Conservation (phyloP, 2,888 invertebrate species). For the Scrobipalpa costella region DNA sequence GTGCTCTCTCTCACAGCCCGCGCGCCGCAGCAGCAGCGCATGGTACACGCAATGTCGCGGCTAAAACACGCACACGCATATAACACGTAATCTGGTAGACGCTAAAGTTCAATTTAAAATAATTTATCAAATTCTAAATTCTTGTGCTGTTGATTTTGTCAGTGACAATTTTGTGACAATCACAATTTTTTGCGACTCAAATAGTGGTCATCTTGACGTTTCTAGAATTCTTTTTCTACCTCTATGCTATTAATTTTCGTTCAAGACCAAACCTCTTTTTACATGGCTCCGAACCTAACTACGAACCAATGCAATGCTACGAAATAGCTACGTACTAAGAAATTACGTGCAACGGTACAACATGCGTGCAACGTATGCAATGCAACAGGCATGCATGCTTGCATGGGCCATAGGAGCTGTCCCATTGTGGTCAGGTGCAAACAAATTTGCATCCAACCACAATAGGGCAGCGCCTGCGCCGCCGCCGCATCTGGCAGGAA, state of each 20-base stretch:
- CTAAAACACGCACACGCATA: slow-evolving; percentile 6
- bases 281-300: too few species aligned
- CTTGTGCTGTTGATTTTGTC: neutral
- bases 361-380: too few species aligned
- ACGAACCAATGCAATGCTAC: too few species aligned
- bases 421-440: too few species aligned
- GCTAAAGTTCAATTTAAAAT: neutral
- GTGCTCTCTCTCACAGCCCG: slow-evolving; percentile 30
- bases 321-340: too few species aligned
- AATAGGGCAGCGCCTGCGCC: too few species aligned
- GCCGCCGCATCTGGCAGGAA: too few species aligned
- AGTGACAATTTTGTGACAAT: neutral
- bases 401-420: too few species aligned
- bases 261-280: too few species aligned
- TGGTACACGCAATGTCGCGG: neutral
- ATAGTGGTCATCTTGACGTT: neutral
- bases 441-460: too few species aligned
- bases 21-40: slow-evolving; percentile 18
- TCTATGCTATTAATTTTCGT: neutral
- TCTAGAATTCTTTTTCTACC: neutral
- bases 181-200: neutral
- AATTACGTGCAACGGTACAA: too few species aligned
- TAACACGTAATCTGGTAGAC: neutral
- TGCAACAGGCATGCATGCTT: too few species aligned
- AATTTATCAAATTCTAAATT: slow-evolving; percentile 3